Conservation (phyloP, 2,888 invertebrate genomes). For the Callyntrura guangdongensis region DNA sequence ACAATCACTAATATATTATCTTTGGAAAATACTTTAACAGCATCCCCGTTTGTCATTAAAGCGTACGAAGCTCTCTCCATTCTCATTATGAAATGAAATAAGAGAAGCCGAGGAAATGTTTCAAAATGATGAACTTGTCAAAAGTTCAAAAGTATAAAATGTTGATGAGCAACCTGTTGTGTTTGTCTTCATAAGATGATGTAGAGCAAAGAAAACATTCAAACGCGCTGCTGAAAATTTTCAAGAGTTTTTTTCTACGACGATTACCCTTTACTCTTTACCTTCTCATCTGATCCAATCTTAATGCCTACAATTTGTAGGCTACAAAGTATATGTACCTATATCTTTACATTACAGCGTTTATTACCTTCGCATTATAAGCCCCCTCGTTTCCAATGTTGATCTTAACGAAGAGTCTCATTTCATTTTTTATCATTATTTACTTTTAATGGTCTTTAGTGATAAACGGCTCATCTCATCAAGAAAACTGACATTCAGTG, state of each 20-base stretch:
- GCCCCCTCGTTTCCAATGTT: neutral
- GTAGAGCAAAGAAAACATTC: neutral
- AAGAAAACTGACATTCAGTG: neutral
- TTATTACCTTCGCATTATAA: neutral
- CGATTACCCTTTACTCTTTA: too few species aligned
- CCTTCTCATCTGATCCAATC: constrained; percentile 21
- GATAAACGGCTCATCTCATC: constrained; percentile 1
- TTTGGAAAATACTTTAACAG: neutral
- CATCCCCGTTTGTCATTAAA: neutral
- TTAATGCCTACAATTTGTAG: neutral
- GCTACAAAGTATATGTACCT: too few species aligned
- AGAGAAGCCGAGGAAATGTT: neutral
- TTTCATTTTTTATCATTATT: constrained; percentile 4
- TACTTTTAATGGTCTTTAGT: neutral
- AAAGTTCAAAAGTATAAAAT: neutral
- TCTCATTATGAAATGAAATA: neutral
- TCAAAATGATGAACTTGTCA: too few species aligned
- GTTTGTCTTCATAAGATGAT: neutral
- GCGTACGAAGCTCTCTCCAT: neutral
- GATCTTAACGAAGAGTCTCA: neutral
- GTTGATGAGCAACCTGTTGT: neutral
- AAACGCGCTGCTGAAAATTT: constrained; percentile 1
- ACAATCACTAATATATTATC: neutral
- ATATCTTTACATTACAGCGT: neutral
- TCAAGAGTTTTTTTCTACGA: neutral